A percentile compares a stretch with the other conserved stretches of the same genome.
phyloP scores from a whole-genome alignment of 1,140 invertebrate species.

The Olivierus martensii region DNA sequence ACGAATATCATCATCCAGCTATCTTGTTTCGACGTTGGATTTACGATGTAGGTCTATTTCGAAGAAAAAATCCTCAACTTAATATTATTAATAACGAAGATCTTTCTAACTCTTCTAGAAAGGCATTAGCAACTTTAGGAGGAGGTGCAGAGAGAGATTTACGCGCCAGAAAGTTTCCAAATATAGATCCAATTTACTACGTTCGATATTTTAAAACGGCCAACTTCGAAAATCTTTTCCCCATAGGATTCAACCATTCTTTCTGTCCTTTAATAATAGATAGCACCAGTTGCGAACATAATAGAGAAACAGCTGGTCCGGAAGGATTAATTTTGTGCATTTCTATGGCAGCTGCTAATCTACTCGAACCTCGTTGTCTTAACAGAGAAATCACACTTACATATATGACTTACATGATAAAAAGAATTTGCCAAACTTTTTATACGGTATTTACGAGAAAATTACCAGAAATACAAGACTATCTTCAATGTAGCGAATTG shows the following conservation, averaged over 20 bases:
- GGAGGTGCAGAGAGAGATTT: conserved; percentile 11
- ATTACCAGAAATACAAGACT: too few relatives aligned
- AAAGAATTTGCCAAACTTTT: neutral
- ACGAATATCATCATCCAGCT: conserved; percentile 4
- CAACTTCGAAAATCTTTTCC: conserved; percentile 1
- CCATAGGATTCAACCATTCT: neutral
- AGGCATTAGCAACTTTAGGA: neutral
- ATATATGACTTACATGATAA: neutral
- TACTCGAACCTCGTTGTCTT: neutral
- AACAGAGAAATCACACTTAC: neutral
- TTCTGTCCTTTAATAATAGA: conserved; percentile 11
- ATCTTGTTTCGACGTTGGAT: conserved; percentile 7
- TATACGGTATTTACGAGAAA: neutral
- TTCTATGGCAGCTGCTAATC: neutral
- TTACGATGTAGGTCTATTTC: conserved; percentile 11
- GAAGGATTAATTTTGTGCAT: neutral
- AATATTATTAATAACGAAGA: neutral
- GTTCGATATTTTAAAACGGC: neutral
- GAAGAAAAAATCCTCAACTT: neutral
- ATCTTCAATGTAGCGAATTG: too few relatives aligned
- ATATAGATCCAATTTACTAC: conserved; percentile 5
- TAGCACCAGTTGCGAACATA: neutral
- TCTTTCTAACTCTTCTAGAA: neutral
- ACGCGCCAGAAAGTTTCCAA: conserved; percentile 2
- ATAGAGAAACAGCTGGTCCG: neutral